Conservation (phyloP, 2,113 vertebrate genomes). For the Tyrannus savana region DNA sequence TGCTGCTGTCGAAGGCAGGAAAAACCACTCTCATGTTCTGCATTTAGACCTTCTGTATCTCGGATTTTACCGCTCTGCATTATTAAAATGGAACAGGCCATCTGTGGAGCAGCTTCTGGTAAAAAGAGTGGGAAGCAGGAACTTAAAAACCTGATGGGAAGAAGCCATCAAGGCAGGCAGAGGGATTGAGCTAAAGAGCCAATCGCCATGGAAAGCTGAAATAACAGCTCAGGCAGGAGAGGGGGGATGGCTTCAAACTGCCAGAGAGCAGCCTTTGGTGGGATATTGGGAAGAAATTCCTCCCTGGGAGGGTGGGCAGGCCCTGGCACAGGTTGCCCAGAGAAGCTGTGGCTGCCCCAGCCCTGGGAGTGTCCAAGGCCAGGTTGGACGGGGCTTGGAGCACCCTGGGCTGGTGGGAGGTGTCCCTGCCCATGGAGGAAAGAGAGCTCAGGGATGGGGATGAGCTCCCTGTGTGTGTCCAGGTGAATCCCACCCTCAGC, state of each 20-base stretch:
- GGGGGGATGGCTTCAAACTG: neutral
- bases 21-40: neutral
- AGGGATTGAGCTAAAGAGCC: neutral
- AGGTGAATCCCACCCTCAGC: neutral
- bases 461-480: neutral
- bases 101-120: neutral
- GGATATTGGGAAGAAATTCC: neutral
- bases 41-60: neutral
- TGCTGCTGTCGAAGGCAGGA: neutral
- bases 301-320: neutral
- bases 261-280: neutral
- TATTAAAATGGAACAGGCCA: neutral
- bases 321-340: neutral
- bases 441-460: neutral
- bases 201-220: neutral
- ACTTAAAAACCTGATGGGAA: rapidly evolving
- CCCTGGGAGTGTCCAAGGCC: neutral
- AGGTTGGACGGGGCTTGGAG: neutral
- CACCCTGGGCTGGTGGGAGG: neutral
- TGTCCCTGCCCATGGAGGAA: neutral
- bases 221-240: neutral
- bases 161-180: too few relatives aligned
- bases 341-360: neutral
- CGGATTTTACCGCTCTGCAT: neutral
- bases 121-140: neutral